A percentile compares a stretch with the other conserved stretches of the same genome.
These are phyloP conservation scores for Rhynchonycteris naso DNA, from an alignment of 2,797 vertebrate species.

Conservation along the genomic window DNA sequence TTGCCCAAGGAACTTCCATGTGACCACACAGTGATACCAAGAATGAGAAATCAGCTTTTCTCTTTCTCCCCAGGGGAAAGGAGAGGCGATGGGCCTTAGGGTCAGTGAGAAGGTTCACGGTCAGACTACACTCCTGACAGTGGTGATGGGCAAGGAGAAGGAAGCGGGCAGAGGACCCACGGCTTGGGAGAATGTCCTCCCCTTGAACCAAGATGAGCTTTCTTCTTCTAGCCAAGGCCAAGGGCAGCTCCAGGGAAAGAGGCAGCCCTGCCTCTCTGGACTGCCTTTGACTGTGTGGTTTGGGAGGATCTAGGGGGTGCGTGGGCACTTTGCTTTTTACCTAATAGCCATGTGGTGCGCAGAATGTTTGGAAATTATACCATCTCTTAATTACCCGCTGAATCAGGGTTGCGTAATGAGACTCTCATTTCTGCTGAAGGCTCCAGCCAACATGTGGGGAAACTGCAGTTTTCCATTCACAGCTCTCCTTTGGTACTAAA, in stretches of 20 bases:
- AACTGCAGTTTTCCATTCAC: constrained; percentile 47
- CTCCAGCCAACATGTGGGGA: constrained; percentile 26
- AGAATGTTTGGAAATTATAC: constrained; percentile 76
- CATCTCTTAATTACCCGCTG: constrained; percentile 79
- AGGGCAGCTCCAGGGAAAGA: neutral
- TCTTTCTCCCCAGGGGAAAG: neutral
- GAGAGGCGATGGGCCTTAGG: neutral
- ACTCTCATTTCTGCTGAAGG: constrained; percentile 68
- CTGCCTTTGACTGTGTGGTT: constrained; percentile 22
- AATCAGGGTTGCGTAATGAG: constrained; percentile 68
- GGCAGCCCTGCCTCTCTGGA: neutral
- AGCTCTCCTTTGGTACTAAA: constrained; percentile 50
- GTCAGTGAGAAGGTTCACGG: neutral
- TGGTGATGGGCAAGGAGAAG: neutral
- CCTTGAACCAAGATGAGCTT: neutral
- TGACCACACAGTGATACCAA: neutral
- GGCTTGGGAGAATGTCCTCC: neutral
- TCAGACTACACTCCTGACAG: neutral
- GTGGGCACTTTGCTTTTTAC: constrained; percentile 68
- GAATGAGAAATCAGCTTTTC: neutral
- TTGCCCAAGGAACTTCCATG: neutral
- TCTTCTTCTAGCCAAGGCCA: neutral
- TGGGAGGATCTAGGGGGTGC: constrained; percentile 47
- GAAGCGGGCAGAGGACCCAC: neutral
- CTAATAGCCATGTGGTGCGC: constrained; percentile 70